Percentiles rank a stretch among this genome's conserved stretches.
phyloP scores from a whole-genome alignment of 2,113 vertebrate genomes.

The Arizona elegans region DNA sequence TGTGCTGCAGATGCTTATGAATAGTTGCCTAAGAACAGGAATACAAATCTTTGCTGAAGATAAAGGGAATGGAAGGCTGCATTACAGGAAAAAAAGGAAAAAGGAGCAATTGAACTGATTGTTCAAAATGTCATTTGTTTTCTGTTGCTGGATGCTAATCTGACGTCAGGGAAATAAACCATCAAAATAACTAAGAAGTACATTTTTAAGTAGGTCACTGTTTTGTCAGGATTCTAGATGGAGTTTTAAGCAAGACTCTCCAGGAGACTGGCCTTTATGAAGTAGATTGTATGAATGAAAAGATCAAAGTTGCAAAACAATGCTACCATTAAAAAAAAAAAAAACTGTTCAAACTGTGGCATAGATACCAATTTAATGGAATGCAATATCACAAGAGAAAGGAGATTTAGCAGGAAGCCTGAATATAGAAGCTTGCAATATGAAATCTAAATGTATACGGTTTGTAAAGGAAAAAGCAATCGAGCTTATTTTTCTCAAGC shows the following conservation, averaged over 20 bases:
- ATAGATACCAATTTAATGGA: background rate
- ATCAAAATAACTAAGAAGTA: background rate
- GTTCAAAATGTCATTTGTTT: background rate
- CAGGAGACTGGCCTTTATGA: background rate
- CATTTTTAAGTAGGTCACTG: background rate
- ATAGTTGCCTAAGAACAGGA: background rate
- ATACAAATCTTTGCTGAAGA: background rate
- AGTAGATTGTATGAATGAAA: background rate
- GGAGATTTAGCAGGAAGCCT: background rate
- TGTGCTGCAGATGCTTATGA: background rate
- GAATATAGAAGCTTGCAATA: background rate
- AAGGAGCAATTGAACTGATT: background rate
- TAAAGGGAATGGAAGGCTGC: background rate
- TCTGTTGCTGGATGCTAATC: background rate
- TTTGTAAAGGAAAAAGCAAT: background rate
- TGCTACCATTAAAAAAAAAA: background rate
- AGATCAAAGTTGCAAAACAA: background rate
- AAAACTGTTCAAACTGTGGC: background rate
- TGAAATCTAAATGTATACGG: background rate
- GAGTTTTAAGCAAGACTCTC: background rate
- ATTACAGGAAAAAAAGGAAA: background rate
- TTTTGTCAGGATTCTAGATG: background rate
- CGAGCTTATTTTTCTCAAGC: background rate
- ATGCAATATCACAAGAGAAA: background rate
- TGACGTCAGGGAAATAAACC: background rate